Evolutionary conservation across 1,140 invertebrate genomes (phyloP), one percentile per base, ranked within the genome.

Genomic region (Drosophila teissieri): DNA sequence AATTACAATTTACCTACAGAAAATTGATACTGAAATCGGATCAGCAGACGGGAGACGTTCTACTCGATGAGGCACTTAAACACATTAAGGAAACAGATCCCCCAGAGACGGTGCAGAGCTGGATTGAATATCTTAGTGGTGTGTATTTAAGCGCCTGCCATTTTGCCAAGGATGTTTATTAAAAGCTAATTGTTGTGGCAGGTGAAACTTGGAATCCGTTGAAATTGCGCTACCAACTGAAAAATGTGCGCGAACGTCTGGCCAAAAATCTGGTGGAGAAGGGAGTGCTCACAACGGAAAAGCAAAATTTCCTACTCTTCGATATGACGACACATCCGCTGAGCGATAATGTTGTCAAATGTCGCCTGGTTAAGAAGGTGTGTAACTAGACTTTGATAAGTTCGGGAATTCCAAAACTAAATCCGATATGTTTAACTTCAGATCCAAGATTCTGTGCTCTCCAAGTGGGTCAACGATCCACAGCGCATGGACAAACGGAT

Each of bases 321-420:
- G 99, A 99, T 94, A 99, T 99, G 98, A 99, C 99, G 24, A 99
- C 99, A 78, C 99, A 99, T 95, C 99, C 99, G 39, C 94, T 99
- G 42, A 98, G 97, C 55, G 98, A 99, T 93, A 97, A 97, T 93
- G 94, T 96, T 74, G 96, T 98, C n/a, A 99, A 99, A 94, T 96
- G 96, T 80, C 96, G 98, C 81, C 95, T 99, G 73, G 97, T 99
- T 40, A 99, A 99, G 94, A 99, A 98, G 95, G 96, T 97, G 93
- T 81, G 69, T 42, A n/a, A 8, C 3, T 8, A 31, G 12, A 4
- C 7, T 5, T 2, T 0, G 8, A 37, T 8, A 4, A 36, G 31
- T 0, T 3, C 10, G 34, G 10, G 2, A 15, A 62, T 27, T 4
- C 3, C 2, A 3, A 4, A 19, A 14, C 27, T 7, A 37, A 27